Base-by-base conservation (phyloP, 23 tunicate genomes). In the Styela clava region DNA sequence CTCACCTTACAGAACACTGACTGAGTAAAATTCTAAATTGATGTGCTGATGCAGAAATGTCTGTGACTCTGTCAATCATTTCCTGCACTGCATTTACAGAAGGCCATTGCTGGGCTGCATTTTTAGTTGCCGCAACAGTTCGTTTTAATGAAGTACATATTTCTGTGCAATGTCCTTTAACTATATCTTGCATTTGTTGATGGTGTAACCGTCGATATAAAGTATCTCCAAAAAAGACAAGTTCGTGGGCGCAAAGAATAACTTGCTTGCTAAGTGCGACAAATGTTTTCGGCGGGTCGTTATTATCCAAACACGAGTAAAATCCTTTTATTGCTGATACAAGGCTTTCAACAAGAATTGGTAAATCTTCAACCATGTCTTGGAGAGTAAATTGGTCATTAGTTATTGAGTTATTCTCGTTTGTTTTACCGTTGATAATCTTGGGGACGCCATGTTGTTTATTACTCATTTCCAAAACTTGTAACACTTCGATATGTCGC, bases 61-160 rank as follows among this genome's bases (percentile, higher is more conserved):
- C 89, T 61, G 56, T 84, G 76, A 88, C 84, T 78, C 86, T 68
- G 34, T 93, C 93, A 18, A 87, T 74, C 87, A 85, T 82, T 52
- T 93, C 98, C 52, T 93, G 98, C 81, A 93, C 76, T 31, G 98
- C 89, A 1, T 78, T n/a, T 0, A 80, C 90, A 16, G 84, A 78
- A 12, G 98, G 98, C 98, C 98, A 93, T 32, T 88, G 92, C 81
- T 79, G 73, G 0, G 89, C 93, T 21, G 92, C 91, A 9, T 68
- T 26, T 70, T 92, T 92, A 3, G 92, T 87, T 27, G 92, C 82
- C 20, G 79, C 78, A 3, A 93, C 98, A 2, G 90, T 82, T 56
- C 88, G 73, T 63, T 88, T 87, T 19, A 93, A 74, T 22, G 78
- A 51, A 36, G 78, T 37, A 52, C 89, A 87, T 83, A 93, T 79